Evolutionary conservation across 2,888 invertebrate genomes (phyloP), one percentile per base, ranked within the genome.

Genomic region (Lacanobia oleracea): DNA sequence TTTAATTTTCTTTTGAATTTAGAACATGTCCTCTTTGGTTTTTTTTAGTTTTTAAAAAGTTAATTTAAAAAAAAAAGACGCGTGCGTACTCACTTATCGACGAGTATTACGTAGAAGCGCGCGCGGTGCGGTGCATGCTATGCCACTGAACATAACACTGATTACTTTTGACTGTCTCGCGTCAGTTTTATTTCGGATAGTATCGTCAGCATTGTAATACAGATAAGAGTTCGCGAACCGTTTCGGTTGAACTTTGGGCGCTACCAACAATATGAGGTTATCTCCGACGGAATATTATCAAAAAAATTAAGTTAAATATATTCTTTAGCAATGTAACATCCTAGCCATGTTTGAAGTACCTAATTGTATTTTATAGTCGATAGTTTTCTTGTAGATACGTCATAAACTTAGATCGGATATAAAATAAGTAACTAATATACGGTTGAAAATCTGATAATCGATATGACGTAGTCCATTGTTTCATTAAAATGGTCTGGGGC

Each of bases 81-180:
- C 54, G 21, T 23, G 27, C 64, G 82, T 80, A 83, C 83, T 83
- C 71, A 83, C 85, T 79, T 75, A 82, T 67, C 64, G 59, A 61
- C 63, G 43, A 73, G 21, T 54, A 27, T 69, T 18, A 70, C 10
- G 56, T 14, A 50, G 76, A 56, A 66, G 72, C 67, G 79, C 82
- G 66, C 76, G 77, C 80, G 69, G 37, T 70, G 79, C 63, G 66
- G 75, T 84, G 71, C 77, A 82, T 85, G 77, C 74, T 75, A 72
- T 48, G 84, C 70, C 80, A 86, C 85, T 76, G 45, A 51, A 82
- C 75, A 74, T 75, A 68, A 70, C 72, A 86, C 85, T 85, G 85
- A 84, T 76, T 66, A 75, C 74, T 76, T 84, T 77, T 63, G 70
- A 72, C 70, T 57, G 71, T n/a, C n/a, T 60, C 74, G 72, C 65